A percentile compares a stretch with the other conserved stretches of the same genome.
phyloP scores from a whole-genome alignment of 2,113 vertebrate genomes.

The Tichodroma muraria region DNA sequence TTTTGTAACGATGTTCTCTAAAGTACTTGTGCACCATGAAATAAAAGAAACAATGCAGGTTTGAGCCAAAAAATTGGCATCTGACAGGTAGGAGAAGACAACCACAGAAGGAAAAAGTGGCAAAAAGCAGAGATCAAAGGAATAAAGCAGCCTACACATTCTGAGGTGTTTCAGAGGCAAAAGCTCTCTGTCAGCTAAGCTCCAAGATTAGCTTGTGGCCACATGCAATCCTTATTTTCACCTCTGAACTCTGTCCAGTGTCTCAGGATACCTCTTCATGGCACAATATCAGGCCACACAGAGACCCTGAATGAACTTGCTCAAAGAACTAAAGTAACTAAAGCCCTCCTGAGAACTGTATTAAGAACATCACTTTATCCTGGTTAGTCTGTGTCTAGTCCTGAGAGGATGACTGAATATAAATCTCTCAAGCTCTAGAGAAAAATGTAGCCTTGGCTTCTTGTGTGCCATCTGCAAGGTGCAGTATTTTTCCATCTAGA shows the following conservation, averaged over 20 bases:
- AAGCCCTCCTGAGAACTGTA: background rate
- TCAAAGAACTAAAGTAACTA: background rate
- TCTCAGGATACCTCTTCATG: background rate
- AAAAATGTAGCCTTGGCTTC: background rate
- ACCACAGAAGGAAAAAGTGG: background rate
- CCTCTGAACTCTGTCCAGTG: background rate
- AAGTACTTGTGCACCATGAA: background rate
- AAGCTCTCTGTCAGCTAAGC: background rate
- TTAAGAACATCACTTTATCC: slow-evolving; percentile 4
- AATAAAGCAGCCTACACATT: background rate
- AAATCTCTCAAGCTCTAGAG: slow-evolving; percentile 3
- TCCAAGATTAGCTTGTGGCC: background rate
- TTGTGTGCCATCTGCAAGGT: background rate
- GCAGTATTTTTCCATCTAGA: background rate
- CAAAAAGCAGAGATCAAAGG: background rate
- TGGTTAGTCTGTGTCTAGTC: background rate
- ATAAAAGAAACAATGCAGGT: background rate
- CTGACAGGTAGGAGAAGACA: background rate
- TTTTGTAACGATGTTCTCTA: background rate
- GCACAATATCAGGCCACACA: background rate
- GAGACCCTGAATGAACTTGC: background rate
- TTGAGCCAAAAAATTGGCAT: background rate
- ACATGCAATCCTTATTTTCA: background rate
- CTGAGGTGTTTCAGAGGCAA: background rate
- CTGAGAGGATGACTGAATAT: background rate